Evolutionary conservation across 2,797 vertebrate species (phyloP).

Genomic region (Acanthis flammea): DNA sequence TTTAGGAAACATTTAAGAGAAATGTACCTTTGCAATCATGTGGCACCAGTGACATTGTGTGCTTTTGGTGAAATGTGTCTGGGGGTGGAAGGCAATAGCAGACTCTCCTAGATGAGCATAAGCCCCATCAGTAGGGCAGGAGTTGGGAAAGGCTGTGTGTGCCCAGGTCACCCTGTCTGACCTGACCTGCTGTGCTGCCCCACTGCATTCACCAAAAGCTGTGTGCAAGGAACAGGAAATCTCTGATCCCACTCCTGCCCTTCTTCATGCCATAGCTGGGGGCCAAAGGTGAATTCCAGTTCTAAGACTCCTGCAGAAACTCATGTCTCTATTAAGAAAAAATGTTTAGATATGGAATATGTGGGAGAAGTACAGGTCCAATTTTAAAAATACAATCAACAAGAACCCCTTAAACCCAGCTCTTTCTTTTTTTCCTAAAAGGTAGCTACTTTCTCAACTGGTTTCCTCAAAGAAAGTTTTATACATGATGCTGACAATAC

Average conservation of each 20-base stretch:
- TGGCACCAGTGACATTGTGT: not conserved
- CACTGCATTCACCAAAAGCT: not conserved
- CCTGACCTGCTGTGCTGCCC: not conserved
- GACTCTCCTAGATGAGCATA: not conserved
- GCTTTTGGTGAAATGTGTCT: not conserved
- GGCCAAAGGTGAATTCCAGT: not conserved
- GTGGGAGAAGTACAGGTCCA: not conserved
- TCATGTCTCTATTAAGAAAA: not conserved
- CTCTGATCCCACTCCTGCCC: not conserved
- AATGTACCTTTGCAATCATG: not conserved
- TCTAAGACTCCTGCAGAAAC: not conserved
- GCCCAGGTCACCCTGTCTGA: not conserved
- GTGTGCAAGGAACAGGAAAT: accelerated
- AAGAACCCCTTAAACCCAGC: not conserved
- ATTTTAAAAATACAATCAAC: not conserved
- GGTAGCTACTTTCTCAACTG: not conserved
- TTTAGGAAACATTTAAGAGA: not conserved
- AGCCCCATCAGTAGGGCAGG: not conserved
- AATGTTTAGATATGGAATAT: not conserved
- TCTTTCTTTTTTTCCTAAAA: not conserved
- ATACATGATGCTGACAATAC: not conserved
- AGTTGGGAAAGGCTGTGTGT: not conserved
- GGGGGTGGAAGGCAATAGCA: not conserved
- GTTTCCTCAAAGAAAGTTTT: not conserved
- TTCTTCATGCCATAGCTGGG: not conserved